A percentile compares a stretch with the other conserved stretches of the same genome.
Conservation (phyloP, 1,140 invertebrate species). For the Drosophila kohkoa region DNA sequence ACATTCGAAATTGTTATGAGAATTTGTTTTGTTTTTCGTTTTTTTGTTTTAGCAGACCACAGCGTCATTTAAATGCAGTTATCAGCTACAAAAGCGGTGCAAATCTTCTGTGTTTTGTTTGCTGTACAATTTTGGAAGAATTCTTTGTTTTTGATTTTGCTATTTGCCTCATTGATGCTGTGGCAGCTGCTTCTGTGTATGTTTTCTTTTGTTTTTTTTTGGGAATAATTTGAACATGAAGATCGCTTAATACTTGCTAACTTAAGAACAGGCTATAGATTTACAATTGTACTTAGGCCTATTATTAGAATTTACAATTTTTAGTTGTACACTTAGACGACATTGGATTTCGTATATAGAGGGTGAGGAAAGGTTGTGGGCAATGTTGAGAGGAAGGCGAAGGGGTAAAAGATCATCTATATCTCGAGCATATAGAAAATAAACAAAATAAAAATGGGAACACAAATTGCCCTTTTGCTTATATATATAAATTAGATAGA, state of each 20-base stretch:
- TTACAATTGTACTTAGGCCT: conserved; percentile 74
- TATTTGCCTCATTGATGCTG: conserved; percentile 14
- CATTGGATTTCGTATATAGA: conserved; percentile 24
- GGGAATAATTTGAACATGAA: conserved; percentile 43
- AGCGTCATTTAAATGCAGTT: conserved; percentile 49
- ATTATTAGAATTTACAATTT: conserved; percentile 79
- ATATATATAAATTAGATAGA: background rate
- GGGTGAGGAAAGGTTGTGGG: background rate
- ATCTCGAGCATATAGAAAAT: background rate
- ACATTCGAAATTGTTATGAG: conserved; percentile 27
- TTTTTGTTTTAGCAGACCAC: conserved; percentile 1
- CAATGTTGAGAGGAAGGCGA: background rate
- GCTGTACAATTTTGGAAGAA: conserved; percentile 13
- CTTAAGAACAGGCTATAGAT: conserved; percentile 67
- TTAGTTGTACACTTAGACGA: conserved; percentile 48
- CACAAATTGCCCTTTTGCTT: conserved; percentile 22
- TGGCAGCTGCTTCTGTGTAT: conserved; percentile 6
- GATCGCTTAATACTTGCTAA: conserved; percentile 78
- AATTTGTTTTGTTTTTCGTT: background rate
- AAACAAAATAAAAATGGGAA: conserved; percentile 27
- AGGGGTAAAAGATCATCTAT: background rate
- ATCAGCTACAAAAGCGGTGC: conserved; percentile 34
- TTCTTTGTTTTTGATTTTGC: background rate
- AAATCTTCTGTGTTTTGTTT: conserved; percentile 9
- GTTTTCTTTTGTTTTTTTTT: conserved; percentile 1